These are phyloP conservation scores for Corythornis cristatus DNA, from an alignment of 2,113 vertebrate species.

Conservation along the genomic window DNA sequence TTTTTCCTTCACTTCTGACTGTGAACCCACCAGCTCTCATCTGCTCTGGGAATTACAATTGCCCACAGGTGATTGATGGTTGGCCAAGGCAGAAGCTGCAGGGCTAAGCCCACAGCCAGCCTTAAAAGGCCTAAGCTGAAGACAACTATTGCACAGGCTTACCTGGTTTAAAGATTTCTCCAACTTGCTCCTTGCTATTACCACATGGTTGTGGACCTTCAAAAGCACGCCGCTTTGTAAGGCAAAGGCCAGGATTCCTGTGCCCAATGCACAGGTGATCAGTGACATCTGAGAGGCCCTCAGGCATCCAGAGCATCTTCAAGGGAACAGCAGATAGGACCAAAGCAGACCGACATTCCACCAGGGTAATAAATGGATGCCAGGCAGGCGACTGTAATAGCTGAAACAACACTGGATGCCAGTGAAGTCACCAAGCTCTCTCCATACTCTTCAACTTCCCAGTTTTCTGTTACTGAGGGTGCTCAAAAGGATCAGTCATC, in stretches of 20 bases:
- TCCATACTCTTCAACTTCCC: neutral
- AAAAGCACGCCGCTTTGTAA: neutral
- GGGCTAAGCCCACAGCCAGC: neutral
- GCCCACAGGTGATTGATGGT: neutral
- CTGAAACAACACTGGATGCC: neutral
- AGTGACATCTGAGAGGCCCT: conserved; percentile 15
- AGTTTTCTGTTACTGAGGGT: neutral
- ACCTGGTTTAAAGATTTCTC: neutral
- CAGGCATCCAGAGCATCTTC: conserved; percentile 11
- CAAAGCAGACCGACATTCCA: neutral
- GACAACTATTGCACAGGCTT: neutral
- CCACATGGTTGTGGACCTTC: neutral
- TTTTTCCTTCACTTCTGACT: conserved; percentile 8
- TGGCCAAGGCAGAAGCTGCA: neutral
- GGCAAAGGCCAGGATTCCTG: neutral
- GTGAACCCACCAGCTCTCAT: neutral
- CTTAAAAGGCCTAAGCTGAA: neutral
- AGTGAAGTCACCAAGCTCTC: neutral
- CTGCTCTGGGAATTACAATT: conserved; percentile 20
- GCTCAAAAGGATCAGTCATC: neutral
- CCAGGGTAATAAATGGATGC: neutral
- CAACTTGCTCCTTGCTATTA: neutral
- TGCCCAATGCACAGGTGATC: neutral
- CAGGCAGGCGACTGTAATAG: neutral
- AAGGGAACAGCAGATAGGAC: conserved; percentile 31